Percentiles rank a stretch among this genome's conserved stretches.
Conservation (phyloP, 2,888 invertebrate species). For the Lysandra coridon region DNA sequence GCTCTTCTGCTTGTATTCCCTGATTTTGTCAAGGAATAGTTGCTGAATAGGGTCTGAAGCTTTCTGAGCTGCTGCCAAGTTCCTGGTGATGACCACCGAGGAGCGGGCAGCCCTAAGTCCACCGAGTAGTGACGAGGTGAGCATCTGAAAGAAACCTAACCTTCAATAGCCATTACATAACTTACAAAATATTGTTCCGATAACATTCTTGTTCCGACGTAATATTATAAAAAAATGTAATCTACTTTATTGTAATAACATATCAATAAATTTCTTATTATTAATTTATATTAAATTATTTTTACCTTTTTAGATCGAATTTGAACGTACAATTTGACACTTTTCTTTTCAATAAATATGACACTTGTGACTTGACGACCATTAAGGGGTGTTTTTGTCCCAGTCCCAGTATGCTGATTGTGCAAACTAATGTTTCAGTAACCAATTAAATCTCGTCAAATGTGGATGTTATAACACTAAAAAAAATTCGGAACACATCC, state of each 20-base stretch:
- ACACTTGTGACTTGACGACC: background rate
- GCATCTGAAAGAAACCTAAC: constrained; percentile 78
- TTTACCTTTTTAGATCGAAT: background rate
- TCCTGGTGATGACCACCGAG: constrained; percentile 81
- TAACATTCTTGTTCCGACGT: background rate
- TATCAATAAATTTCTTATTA: background rate
- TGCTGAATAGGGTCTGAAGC: constrained; percentile 95
- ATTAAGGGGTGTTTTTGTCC: background rate
- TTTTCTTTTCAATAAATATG: background rate
- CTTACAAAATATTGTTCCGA: constrained; percentile 25
- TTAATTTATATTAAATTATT: background rate
- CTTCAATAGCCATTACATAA: constrained; percentile 51
- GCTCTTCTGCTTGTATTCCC: constrained; percentile 93
- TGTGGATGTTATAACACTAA: background rate
- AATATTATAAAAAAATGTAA: background rate
- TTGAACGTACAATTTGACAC: background rate
- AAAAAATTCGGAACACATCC: background rate
- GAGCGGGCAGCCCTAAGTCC: constrained; percentile 74
- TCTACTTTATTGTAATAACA: background rate
- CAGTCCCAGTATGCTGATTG: background rate
- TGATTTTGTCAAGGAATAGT: constrained; percentile 94
- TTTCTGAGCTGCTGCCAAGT: constrained; percentile 87
- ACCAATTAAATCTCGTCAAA: background rate
- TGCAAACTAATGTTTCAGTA: background rate
- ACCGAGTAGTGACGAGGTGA: constrained; percentile 74